Evolutionary conservation across 2,113 vertebrate species (phyloP).

Genomic region (Glareola pratincola): DNA sequence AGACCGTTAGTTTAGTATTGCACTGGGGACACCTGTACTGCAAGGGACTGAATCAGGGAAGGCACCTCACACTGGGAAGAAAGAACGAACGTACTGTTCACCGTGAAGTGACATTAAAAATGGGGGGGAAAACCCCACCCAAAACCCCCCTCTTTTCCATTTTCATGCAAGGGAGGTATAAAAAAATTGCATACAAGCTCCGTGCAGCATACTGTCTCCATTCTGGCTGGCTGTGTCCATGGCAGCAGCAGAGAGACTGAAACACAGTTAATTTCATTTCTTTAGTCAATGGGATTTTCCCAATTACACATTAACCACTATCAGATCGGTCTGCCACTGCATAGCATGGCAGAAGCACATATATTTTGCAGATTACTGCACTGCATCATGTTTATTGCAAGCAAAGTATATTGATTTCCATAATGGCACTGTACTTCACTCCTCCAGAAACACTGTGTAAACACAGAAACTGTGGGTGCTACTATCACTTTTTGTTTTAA

Average conservation of each 20-base stretch:
- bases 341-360: neutral
- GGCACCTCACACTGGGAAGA: neutral
- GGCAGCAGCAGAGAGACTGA: neutral
- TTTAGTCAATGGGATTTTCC: slow-evolving; percentile 39
- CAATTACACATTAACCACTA: neutral
- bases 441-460: neutral
- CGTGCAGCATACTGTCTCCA: neutral
- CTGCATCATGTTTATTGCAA: neutral
- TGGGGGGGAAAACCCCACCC: fast-evolving
- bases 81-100: neutral
- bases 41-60: neutral
- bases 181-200: neutral
- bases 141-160: neutral
- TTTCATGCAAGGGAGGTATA: neutral
- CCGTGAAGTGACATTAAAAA: neutral
- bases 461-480: neutral
- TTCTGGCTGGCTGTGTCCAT: neutral
- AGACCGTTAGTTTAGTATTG: neutral
- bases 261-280: slow-evolving; percentile 1
- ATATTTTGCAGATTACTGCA: neutral
- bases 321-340: neutral
- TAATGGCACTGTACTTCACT: neutral
- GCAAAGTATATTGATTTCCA: neutral
- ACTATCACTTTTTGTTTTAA: neutral
- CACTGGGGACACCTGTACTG: neutral